phyloP scores from a whole-genome alignment of 2,888 invertebrate genomes.

The Heliconius ethilla region DNA sequence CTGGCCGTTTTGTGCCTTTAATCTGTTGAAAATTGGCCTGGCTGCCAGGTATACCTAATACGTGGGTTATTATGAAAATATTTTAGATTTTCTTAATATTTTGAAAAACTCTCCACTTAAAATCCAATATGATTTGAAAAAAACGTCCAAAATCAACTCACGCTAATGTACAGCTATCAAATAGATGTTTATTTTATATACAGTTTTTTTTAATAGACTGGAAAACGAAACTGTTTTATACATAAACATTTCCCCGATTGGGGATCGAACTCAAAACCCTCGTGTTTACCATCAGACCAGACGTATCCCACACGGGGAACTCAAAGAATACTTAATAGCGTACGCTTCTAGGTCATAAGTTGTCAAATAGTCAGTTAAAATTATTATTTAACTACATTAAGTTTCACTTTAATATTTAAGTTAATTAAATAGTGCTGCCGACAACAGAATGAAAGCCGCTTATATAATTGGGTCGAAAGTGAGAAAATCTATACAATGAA shows the following conservation, averaged over 20 bases:
- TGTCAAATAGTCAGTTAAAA: neutral
- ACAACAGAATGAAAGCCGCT: constrained; percentile 17
- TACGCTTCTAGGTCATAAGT: neutral
- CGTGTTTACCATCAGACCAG: too few species aligned
- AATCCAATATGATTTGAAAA: too few species aligned
- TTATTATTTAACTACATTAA: neutral
- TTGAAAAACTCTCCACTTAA: too few species aligned
- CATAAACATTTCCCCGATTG: too few species aligned
- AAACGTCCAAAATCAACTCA: too few species aligned
- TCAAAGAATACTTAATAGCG: neutral
- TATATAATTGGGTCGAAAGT: constrained; percentile 23
- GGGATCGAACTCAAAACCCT: too few species aligned
- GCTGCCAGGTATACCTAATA: neutral
- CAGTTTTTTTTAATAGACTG: too few species aligned
- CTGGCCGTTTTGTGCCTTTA: constrained; percentile 39
- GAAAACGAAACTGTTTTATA: too few species aligned
- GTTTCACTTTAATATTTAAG: constrained; percentile 2
- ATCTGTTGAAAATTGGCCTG: constrained; percentile 46
- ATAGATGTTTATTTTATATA: too few species aligned
- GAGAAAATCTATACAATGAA: constrained; percentile 15
- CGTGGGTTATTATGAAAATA: constrained; percentile 6
- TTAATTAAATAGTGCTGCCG: constrained; percentile 13
- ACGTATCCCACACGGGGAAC: neutral
- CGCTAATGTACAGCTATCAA: too few species aligned
- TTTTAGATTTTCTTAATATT: neutral